Conservation (phyloP, 2,888 invertebrate species). For the Cryptocephalus moraei region DNA sequence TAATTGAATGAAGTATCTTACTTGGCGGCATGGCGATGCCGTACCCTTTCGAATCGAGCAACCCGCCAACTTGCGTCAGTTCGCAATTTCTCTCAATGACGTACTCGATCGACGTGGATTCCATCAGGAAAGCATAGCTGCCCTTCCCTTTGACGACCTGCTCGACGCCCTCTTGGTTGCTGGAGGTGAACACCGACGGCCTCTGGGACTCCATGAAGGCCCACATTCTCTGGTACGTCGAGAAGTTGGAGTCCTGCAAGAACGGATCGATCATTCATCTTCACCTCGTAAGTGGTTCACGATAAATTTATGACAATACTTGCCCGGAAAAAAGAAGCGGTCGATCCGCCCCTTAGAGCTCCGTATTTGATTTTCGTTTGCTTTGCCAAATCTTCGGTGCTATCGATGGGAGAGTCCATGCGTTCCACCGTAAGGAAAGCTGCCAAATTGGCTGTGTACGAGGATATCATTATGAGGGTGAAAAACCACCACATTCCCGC, state of each 20-base stretch:
- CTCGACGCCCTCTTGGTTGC: constrained; percentile 84
- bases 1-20: constrained; percentile 38
- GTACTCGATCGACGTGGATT: constrained; percentile 94
- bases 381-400: constrained; percentile 89
- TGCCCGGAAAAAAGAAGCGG: constrained; percentile 90
- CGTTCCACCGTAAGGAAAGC: constrained; percentile 88
- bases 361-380: constrained; percentile 98
- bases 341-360: constrained; percentile 84
- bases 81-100: constrained; percentile 84
- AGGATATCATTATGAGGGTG: constrained; percentile 90
- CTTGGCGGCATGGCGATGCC: constrained; percentile 91
- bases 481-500: constrained; percentile 96
- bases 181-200: constrained; percentile 77
- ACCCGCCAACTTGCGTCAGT: constrained; percentile 81
- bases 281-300: background rate
- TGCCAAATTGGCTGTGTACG: constrained; percentile 91
- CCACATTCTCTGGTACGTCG: constrained; percentile 94
- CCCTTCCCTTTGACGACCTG: constrained; percentile 76
- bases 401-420: constrained; percentile 91
- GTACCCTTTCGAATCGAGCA: constrained; percentile 90
- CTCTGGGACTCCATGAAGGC: constrained; percentile 84
- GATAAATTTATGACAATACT: constrained; percentile 21
- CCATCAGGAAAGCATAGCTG: constrained; percentile 94
- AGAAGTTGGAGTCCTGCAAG: constrained; percentile 78
- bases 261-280: background rate